These are phyloP conservation scores for Pomatorhinus ruficollis DNA, from an alignment of 2,113 vertebrate genomes.

Conservation along the genomic window DNA sequence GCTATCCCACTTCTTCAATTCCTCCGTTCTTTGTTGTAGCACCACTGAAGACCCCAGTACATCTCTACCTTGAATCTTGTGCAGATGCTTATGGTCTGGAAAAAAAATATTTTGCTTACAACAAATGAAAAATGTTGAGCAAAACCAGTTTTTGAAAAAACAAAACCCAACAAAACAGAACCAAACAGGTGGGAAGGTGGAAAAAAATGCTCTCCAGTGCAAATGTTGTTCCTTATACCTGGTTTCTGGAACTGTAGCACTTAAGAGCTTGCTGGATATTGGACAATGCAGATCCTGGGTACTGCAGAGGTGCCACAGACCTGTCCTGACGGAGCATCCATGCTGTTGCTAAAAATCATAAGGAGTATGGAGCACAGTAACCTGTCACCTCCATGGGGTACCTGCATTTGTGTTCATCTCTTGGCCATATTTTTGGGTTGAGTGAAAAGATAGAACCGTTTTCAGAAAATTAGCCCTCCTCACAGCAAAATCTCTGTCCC, in stretches of 20 bases:
- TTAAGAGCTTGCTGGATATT: neutral
- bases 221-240: neutral
- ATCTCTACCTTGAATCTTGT: neutral
- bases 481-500: accelerated
- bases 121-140: neutral
- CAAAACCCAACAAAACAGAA: neutral
- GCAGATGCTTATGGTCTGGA: neutral
- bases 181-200: neutral
- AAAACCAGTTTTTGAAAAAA: neutral
- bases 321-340: neutral
- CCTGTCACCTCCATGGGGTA: accelerated
- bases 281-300: neutral
- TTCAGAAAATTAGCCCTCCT: neutral
- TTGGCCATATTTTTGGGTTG: neutral
- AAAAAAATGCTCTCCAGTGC: neutral
- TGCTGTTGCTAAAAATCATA: no score
- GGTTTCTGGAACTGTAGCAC: neutral
- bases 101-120: neutral
- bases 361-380: accelerated
- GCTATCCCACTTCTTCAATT: neutral
- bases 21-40: neutral
- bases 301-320: neutral
- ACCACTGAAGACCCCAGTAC: neutral
- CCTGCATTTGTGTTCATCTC: neutral
- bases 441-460: neutral